Base-by-base conservation (phyloP, 2,888 invertebrate species). In the Melolontha melolontha region DNA sequence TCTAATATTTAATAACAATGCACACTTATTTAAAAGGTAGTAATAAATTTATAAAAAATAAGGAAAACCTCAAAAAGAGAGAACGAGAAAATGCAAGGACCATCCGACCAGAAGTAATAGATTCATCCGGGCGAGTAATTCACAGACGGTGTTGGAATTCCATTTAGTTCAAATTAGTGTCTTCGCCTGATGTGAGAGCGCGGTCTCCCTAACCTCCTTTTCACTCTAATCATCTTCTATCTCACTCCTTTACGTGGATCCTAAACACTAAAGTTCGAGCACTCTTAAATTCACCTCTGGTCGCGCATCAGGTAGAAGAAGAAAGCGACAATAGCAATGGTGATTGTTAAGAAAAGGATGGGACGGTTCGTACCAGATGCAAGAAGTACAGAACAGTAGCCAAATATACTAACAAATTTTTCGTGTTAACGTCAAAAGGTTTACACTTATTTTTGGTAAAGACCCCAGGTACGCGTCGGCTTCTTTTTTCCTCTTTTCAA, bases 361-460 rank as follows among this genome's bases (percentile, higher is more conserved):
- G 34, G 6, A 34, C 8, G 34, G 10, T 10, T 34, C 34, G 34
- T 34, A 34, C 6, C 34, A 34, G 34, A 34, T 34, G 34, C 7
- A 10, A 34, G 5, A 1, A 34, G 34, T 34, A 34, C 10, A 34
- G 49, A 54, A 72, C 72, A 67, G 72, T 72, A 72, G 72, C 72
- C 44, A 63, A 72, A 72, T 42, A 70, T 68, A 67, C 71, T 50
- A 69, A 73, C 75, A 72, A 75, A 74, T 74, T 75, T 74, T 67
- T 70, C 72, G 75, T 74, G 74, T 74, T 74, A 72, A 74, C 71
- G 75, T 74, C 75, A 74, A 75, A 74, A 72, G 75, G 72, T 72
- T 75, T 75, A 75, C 75, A 75, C 75, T 57, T 57, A 57, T 42
- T 22, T 42, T 17, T 40, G 12, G 39, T 22, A 17, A 27, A 44